A percentile compares a stretch with the other conserved stretches of the same genome.
phyloP scores from a whole-genome alignment of 2,113 vertebrate species.

The Spilogale gracilis region DNA sequence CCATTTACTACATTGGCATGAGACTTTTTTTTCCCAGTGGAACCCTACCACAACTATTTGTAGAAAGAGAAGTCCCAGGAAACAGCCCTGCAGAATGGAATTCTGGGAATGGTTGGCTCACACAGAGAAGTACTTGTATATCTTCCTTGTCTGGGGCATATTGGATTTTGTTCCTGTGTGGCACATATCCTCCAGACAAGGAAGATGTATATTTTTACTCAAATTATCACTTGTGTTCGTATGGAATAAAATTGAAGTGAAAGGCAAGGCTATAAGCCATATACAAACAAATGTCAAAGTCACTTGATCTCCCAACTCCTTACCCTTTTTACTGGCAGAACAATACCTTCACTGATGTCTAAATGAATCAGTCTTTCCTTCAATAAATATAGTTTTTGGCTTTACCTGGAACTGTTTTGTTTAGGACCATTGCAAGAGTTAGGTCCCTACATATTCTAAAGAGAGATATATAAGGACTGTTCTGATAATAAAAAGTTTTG shows the following conservation, averaged over 20 bases:
- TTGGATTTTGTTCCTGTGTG: neutral
- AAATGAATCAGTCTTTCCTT: neutral
- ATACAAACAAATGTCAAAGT: neutral
- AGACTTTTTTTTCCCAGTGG: neutral
- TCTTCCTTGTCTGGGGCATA: neutral
- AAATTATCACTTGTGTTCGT: neutral
- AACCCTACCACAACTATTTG: neutral
- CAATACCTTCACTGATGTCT: neutral
- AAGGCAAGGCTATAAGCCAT: neutral
- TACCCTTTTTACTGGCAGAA: neutral
- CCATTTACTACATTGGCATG: neutral
- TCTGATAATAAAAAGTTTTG: neutral
- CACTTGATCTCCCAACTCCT: neutral
- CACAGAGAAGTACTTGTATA: neutral
- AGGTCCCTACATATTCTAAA: neutral
- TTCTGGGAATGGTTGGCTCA: neutral
- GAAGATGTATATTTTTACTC: neutral
- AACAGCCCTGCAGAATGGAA: neutral
- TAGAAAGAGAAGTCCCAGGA: neutral
- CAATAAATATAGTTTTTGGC: neutral
- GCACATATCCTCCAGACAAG: neutral
- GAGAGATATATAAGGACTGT: neutral
- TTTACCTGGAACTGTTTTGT: neutral
- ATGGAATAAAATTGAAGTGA: neutral
- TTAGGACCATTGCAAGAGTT: neutral